These are phyloP conservation scores for Macheiramphus alcinus DNA, from an alignment of 2,113 vertebrate species.

Conservation along the genomic window DNA sequence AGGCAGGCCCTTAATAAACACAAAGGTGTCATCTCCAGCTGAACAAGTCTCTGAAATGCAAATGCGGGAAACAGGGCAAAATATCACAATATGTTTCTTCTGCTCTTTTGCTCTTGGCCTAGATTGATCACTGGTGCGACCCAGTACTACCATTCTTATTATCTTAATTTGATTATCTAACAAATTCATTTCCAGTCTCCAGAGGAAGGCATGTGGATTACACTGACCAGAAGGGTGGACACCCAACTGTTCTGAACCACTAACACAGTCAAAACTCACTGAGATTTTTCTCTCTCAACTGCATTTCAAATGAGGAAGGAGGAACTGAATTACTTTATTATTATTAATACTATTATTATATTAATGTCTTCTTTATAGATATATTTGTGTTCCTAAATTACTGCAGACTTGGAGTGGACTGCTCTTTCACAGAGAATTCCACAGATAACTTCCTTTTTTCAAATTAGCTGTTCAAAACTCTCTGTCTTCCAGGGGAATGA, in stretches of 20 bases:
- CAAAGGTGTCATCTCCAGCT: not conserved
- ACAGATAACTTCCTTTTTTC: not conserved
- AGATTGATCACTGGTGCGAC: not conserved
- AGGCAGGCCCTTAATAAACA: not conserved
- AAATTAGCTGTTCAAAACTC: not conserved
- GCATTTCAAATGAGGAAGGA: not conserved
- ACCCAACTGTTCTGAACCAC: not conserved
- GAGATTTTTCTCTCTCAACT: not conserved
- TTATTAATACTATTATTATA: not conserved
- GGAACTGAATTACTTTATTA: not conserved
- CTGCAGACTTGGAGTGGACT: not conserved
- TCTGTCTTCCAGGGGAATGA: not conserved
- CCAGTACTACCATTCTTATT: not conserved
- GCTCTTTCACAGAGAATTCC: not conserved
- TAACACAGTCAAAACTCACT: not conserved
- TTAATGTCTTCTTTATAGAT: not conserved
- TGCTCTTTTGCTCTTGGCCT: not conserved
- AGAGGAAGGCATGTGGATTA: not conserved
- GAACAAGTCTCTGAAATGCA: not conserved
- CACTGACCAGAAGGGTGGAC: not conserved
- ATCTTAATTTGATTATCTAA: not conserved
- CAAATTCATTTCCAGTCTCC: not conserved
- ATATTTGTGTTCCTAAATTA: not conserved
- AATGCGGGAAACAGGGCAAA: not conserved
- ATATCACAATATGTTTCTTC: not conserved